Evolutionary conservation across 2,113 vertebrate species (phyloP).

Genomic region (Argyrosomus japonicus): DNA sequence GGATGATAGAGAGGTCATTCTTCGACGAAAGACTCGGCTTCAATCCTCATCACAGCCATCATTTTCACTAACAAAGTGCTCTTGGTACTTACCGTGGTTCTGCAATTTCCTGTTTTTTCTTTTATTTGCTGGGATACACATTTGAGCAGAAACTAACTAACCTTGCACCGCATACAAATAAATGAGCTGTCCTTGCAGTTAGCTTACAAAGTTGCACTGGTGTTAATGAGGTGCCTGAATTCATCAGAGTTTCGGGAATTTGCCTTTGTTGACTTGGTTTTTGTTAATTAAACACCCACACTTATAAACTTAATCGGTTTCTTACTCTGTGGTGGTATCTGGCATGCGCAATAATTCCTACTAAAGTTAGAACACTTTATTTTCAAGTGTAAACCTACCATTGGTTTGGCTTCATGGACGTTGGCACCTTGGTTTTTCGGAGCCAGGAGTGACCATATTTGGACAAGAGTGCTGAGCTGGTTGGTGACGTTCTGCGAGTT

Average conservation of each 20-base stretch:
- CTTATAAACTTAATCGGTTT: no score
- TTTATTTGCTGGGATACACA: background rate
- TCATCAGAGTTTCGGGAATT: slow-evolving; percentile 11
- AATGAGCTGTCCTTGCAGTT: background rate
- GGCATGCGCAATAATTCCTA: no score
- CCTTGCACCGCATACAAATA: background rate
- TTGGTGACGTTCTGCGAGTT: no score
- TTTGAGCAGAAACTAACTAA: background rate
- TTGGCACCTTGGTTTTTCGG: no score
- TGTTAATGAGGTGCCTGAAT: background rate
- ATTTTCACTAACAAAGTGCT: slow-evolving; percentile 2
- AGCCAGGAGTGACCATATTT: no score
- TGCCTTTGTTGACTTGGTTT: background rate
- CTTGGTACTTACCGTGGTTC: background rate
- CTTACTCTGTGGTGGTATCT: no score
- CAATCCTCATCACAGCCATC: background rate
- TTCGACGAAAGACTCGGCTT: slow-evolving; percentile 5
- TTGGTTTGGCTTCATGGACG: no score
- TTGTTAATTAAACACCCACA: background rate
- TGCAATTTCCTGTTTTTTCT: slow-evolving; percentile 30
- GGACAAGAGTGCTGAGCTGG: no score
- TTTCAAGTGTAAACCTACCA: no score
- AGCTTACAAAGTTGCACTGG: background rate
- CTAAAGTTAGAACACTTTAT: no score
- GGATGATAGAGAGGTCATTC: background rate